Evolutionary conservation across 2,888 invertebrate genomes (phyloP).

Genomic region (Dinocampus coccinellae): DNA sequence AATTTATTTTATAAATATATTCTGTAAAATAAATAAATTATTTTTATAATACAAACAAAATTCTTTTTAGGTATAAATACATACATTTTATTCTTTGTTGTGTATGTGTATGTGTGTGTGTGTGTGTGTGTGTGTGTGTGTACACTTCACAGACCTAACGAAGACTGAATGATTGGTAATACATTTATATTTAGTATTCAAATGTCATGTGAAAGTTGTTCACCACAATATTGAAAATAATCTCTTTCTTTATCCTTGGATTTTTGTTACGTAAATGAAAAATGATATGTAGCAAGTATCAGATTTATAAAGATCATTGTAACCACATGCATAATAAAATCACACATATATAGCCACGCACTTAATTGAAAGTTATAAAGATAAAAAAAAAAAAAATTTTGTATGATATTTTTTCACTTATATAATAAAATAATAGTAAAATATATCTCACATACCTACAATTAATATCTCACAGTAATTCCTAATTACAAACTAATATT

Average conservation of each 20-base stretch:
- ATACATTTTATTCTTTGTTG: neutral
- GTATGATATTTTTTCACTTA: too few species aligned
- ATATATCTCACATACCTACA: too few species aligned
- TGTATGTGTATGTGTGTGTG: too few species aligned
- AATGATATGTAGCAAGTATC: neutral
- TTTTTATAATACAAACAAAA: neutral
- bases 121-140: too few species aligned
- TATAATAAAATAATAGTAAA: too few species aligned
- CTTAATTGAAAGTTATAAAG: too few species aligned
- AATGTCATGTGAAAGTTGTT: slow-evolving; percentile 1
- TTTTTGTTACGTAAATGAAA: neutral
- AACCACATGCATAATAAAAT: too few species aligned
- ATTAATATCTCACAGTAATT: neutral
- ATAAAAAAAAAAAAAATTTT: too few species aligned
- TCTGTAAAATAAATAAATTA: neutral
- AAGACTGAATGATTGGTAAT: neutral
- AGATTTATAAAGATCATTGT: neutral
- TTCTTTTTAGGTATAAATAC: too few species aligned
- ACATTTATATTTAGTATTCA: neutral
- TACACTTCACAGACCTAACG: neutral
- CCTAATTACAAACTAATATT: neutral
- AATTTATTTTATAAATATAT: neutral
- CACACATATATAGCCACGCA: too few species aligned
- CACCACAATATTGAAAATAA: neutral
- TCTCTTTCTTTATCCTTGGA: neutral